These are phyloP conservation scores for Morpho helenor DNA, from an alignment of 2,888 invertebrate genomes.

Conservation along the genomic window DNA sequence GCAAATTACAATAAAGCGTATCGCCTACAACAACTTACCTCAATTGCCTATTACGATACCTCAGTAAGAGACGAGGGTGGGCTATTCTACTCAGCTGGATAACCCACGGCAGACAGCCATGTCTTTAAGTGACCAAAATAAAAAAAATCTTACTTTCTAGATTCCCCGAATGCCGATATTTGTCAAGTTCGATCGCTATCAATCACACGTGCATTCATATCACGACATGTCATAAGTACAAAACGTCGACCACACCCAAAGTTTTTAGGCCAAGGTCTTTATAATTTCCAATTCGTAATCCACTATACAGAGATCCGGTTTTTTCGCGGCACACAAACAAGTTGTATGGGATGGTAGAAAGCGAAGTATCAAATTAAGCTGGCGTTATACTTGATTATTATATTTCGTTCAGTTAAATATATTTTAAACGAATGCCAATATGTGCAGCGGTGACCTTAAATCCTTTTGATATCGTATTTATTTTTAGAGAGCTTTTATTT, in stretches of 20 bases:
- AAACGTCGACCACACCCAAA: constrained; percentile 41
- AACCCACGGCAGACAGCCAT: no score
- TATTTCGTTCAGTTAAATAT: constrained; percentile 21
- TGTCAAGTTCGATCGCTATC: constrained; percentile 12
- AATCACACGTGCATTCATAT: constrained; percentile 23
- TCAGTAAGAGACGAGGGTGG: no score
- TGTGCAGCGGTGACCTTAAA: no score
- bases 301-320: constrained; percentile 23
- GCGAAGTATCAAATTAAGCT: constrained; percentile 12
- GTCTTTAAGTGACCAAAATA: no score
- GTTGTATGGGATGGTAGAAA: constrained; percentile 14
- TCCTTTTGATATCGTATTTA: no score
- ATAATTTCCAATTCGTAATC: constrained; percentile 36
- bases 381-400: constrained; percentile 20
- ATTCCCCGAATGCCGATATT: no score
- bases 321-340: constrained; percentile 14
- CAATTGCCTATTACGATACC: no score
- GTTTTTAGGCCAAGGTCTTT: constrained; percentile 57
- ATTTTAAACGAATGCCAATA: constrained; percentile 10
- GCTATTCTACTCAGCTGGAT: no score
- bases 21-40: no score
- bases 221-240: constrained; percentile 22
- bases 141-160: no score
- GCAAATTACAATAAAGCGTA: no score
- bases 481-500: no score